Base-by-base conservation (phyloP, 1,140 invertebrate genomes). In the Drosophila leontia region DNA sequence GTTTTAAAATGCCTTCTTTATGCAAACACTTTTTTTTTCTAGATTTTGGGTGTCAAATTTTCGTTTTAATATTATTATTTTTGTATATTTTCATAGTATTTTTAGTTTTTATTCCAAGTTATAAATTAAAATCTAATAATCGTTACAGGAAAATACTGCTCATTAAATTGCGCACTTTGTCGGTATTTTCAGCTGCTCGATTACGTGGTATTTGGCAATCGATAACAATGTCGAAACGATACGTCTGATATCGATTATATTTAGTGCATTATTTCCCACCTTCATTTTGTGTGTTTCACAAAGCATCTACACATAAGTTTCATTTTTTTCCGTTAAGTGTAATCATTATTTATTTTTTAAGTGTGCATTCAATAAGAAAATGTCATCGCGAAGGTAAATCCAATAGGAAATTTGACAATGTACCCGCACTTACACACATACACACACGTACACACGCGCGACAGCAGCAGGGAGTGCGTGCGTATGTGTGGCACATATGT, bases 361-460 rank as follows among this genome's bases (percentile, higher is more conserved):
- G 84, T 90, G 84, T 82, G 84, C 78, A 76, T 81, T 84, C 71
- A 90, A 88, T 81, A 90, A 88, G 81, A 88, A 88, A 84, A 88
- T 88, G 84, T 88, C 84, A 88, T 88, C 84, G 80, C 84, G 84
- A 88, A 88, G 84, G 84, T 88, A 88, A 88, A 83, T 86, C 81
- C 80, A 86, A 84, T 90, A 84, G 74, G 85, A 88, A 87, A 80
- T 75, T 68, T 63, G 85, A 80, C 80, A 78, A 88, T 75, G 57
- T 82, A 86, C 75, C 62, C 50, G 41, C 37, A 34, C 23, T 2
- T 23, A 23, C 44, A 57, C 45, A 32, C 37, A 29, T 6, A 6
- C 6, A 29, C 26, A 29, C 26, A 29, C 26, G 26, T 29, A 29
- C 26, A 65, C 59, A 65, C 59, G 11, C 51, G 44, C 50, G 55